phyloP scores from a whole-genome alignment of 2,888 invertebrate genomes.

The Bimastos eiseni region DNA sequence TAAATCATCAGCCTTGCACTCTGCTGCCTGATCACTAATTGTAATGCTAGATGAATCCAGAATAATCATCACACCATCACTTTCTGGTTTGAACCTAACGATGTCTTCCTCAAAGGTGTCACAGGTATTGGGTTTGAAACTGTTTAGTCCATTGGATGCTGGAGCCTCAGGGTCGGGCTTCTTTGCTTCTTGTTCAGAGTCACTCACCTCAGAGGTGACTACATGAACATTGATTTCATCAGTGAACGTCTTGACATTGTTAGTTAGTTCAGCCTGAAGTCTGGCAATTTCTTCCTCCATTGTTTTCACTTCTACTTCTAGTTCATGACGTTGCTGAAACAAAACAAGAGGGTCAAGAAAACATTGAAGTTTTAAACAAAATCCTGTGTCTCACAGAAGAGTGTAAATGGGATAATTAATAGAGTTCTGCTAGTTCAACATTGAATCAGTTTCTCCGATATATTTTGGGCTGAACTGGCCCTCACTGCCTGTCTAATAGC shows the following conservation, averaged over 20 bases:
- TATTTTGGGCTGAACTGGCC: no score
- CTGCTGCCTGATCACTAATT: neutral
- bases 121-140: neutral
- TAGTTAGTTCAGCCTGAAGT: constrained; percentile 47
- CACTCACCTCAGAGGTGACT: neutral
- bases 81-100: neutral
- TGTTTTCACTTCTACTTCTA: constrained; percentile 49
- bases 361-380: neutral
- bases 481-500: no score
- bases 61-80: neutral
- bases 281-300: constrained; percentile 49
- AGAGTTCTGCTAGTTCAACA: no score
- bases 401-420: no score
- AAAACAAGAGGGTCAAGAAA: neutral
- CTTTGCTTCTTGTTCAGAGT: neutral
- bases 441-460: no score
- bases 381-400: no score
- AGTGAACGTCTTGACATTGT: neutral
- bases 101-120: neutral
- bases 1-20: neutral
- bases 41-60: neutral
- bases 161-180: neutral
- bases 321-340: neutral
- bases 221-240: neutral
- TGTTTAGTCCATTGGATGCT: neutral